Base-by-base conservation (phyloP, 2,888 invertebrate genomes). In the Lymantria dispar region DNA sequence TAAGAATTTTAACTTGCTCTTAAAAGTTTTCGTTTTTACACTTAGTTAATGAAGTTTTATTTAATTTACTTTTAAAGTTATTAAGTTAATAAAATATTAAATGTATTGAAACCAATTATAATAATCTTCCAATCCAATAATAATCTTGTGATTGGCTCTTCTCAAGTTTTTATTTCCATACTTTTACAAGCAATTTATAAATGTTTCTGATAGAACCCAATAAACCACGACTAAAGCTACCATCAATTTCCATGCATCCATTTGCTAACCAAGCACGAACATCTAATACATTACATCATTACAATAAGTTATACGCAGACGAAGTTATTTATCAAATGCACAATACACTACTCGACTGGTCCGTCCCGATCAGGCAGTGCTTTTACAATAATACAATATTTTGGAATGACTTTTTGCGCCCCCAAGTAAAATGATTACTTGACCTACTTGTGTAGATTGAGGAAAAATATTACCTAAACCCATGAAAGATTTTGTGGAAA, bases 361-460 rank as follows among this genome's bases (percentile, higher is more conserved):
- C 14, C 22, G 13, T n/a, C 29, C 10, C 33, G 52, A 58, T 53
- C 56, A 52, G 64, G 56, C 64, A 58, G 45, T 51, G 54, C 33
- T 57, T 54, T 54, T 45, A 57, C 52, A 61, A 50, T 64, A 47
- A 54, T 51, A 47, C 46, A 54, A 56, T 52, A 58, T 36, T 51
- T 15, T 37, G 43, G 46, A 60, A 63, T 45, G 50, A 51, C 51
- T 59, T 60, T 60, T 47, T 46, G 45, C 43, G 37, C 43, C 45
- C 46, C 49, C 47, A 59, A n/a, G 54, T 64, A 55, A 55, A 61
- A 61, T 61, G 55, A 68, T 64, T 64, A 61, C 53, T 64, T 61
- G 61, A 57, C 58, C 59, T 52, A 68, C 47, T 57, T 61, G 49
- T 45, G 45, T 10, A 38, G 50, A 61, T 64, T 62, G 55, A 57